Conservation (phyloP, 2,113 vertebrate species). For the Chamaetylas fuelleborni region DNA sequence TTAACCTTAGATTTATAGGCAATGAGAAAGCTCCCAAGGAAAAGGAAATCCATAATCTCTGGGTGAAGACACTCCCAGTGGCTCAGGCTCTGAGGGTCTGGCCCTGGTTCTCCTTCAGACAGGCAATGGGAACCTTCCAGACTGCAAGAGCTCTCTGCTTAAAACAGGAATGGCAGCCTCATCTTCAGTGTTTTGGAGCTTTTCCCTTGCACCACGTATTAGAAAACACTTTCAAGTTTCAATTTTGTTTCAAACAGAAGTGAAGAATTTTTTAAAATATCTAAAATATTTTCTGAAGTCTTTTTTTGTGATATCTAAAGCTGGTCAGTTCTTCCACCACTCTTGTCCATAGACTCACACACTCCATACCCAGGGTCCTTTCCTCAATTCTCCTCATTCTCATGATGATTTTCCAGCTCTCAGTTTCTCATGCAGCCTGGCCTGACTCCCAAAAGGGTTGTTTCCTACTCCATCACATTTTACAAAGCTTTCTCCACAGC, state of each 20-base stretch:
- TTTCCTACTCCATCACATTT: neutral
- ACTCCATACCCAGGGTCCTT: neutral
- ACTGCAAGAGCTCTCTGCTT: neutral
- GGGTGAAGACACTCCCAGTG: neutral
- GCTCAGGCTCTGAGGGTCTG: neutral
- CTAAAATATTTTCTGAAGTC: neutral
- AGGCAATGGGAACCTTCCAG: neutral
- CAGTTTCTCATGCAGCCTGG: neutral
- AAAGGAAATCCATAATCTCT: neutral
- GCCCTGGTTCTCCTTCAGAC: neutral
- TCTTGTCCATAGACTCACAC: neutral
- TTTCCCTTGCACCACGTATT: neutral
- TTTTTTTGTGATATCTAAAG: neutral
- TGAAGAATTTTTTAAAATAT: neutral
- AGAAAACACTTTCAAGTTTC: neutral
- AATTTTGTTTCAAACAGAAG: neutral
- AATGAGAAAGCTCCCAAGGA: neutral
- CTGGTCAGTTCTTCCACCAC: neutral
- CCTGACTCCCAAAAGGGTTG: neutral
- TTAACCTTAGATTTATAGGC: neutral
- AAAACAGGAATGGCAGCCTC: neutral
- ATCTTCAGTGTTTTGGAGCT: neutral
- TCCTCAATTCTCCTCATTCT: neutral
- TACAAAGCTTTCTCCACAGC: neutral
- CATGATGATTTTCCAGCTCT: neutral